Conservation (phyloP, 2,797 vertebrate genomes). For the Lepus townsendii region DNA sequence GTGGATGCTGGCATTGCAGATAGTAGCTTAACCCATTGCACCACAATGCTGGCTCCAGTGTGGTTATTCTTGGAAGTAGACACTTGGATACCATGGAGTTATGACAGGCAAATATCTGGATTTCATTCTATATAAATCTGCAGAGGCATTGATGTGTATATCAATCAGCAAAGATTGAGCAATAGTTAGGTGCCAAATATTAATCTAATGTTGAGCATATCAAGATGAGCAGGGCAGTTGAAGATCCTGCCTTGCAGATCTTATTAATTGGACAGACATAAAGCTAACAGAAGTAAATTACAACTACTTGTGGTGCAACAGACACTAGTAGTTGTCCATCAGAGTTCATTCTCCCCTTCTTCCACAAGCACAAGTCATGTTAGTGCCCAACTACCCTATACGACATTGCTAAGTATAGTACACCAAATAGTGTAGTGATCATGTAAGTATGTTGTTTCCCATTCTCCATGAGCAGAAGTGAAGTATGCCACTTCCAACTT, state of each 20-base stretch:
- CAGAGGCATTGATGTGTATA: background rate
- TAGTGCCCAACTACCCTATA: background rate
- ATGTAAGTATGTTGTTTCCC: background rate
- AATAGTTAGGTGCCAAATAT: background rate
- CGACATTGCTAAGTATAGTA: slow-evolving; percentile 25
- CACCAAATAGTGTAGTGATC: background rate
- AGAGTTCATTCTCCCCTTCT: background rate
- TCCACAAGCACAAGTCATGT: background rate
- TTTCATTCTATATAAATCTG: background rate
- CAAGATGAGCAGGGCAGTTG: background rate
- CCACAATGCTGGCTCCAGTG: no score
- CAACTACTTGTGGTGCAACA: background rate
- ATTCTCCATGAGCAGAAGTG: background rate
- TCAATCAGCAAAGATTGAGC: background rate
- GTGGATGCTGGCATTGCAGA: no score
- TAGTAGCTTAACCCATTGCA: no score
- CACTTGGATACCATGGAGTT: background rate
- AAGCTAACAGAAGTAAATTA: slow-evolving; percentile 16
- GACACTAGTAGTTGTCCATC: background rate
- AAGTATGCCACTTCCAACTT: background rate
- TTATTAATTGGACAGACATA: background rate
- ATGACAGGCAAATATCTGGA: background rate
- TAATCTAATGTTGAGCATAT: background rate
- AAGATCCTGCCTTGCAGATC: background rate
- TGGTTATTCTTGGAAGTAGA: background rate